Conservation (phyloP, 2,797 vertebrate genomes). For the Picus viridis region DNA sequence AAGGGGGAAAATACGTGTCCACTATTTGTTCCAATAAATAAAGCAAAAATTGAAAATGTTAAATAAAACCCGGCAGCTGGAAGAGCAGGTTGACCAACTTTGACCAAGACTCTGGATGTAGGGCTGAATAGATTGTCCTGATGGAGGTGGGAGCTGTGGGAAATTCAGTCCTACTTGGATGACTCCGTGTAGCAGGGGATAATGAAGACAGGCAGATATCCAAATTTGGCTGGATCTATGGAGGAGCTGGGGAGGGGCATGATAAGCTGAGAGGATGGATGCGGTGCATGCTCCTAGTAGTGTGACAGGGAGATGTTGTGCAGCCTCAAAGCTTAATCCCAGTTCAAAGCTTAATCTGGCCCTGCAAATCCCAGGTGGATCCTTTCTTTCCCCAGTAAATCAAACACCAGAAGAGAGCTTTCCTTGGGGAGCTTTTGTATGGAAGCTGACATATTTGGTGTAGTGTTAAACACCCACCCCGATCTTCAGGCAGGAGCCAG, state of each 20-base stretch:
- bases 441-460: neutral
- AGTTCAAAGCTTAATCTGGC: neutral
- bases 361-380: neutral
- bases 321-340: neutral
- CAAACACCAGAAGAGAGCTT: neutral
- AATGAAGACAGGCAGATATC: neutral
- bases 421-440: neutral
- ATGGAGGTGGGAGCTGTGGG: neutral
- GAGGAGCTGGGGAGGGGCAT: neutral
- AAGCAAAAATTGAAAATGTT: neutral
- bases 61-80: neutral
- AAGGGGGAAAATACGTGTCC: neutral
- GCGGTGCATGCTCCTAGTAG: fast-evolving
- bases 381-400: neutral
- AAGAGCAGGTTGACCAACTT: neutral
- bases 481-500: neutral
- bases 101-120: neutral
- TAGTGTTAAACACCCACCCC: neutral
- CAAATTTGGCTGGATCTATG: neutral
- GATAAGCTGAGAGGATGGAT: neutral
- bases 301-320: neutral
- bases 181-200: neutral
- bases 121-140: neutral
- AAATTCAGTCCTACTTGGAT: neutral
- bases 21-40: neutral